Conservation (phyloP, 2,113 vertebrate species). For the Calyptomena viridis region DNA sequence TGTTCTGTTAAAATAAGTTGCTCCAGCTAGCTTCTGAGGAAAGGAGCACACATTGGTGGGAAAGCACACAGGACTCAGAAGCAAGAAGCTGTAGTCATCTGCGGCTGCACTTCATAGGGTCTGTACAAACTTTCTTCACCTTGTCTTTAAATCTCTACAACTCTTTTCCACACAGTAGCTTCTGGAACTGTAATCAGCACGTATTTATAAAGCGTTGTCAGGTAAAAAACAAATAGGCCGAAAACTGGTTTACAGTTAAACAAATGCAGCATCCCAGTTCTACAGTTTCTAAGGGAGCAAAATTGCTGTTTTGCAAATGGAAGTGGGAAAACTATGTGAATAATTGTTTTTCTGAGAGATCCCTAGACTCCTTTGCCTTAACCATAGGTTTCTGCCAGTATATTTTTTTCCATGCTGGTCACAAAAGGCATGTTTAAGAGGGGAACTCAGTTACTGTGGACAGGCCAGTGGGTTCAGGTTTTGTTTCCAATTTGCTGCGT, state of each 20-base stretch:
- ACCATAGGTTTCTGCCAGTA: neutral
- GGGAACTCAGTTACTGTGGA: slow-evolving; percentile 33
- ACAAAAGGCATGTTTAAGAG: slow-evolving; percentile 2
- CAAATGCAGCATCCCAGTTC: neutral
- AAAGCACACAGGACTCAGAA: neutral
- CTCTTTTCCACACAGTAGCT: neutral
- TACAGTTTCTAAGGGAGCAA: neutral
- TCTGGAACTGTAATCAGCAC: neutral
- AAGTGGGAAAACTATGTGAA: neutral
- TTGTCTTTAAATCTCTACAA: neutral
- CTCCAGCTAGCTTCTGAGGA: neutral
- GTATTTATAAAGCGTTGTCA: neutral
- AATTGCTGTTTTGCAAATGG: neutral
- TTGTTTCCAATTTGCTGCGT: neutral
- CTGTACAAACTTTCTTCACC: neutral
- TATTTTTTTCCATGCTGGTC: slow-evolving; percentile 22
- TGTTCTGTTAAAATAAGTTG: neutral
- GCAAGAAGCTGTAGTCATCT: neutral
- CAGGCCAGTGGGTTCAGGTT: neutral
- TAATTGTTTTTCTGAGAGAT: neutral
- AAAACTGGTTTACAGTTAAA: neutral
- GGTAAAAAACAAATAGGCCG: neutral
- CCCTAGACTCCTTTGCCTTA: neutral
- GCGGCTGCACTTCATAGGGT: neutral
- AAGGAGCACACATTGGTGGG: neutral